Base-by-base conservation (phyloP, 1,140 invertebrate species). In the Heliconius congener region DNA sequence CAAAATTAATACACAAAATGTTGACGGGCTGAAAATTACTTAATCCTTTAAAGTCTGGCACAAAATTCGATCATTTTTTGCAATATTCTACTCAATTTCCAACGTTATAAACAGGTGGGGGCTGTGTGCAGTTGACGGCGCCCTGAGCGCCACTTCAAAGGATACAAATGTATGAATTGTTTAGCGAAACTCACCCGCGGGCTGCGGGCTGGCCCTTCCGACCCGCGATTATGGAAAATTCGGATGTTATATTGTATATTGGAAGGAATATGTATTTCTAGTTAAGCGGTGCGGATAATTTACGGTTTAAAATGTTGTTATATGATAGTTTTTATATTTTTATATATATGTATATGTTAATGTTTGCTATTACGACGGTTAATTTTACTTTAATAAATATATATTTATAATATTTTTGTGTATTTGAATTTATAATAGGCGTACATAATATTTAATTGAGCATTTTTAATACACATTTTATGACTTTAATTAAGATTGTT, bases 161-260 rank as follows among this genome's bases (percentile, higher is more conserved):
- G 88, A 89, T 88, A 91, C 90, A 92, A 91, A 92, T 91, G 90
- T 92, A 92, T 92, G 90, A 91, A 92, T 93, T 93, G 92, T 93
- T 93, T 91, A 91, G 86, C 88, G 88, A 87, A 90, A 92, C 81
- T 86, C 85, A 83, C 88, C 88, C 89, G 82, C 86, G 73, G 85
- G 89, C 86, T 74, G 88, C 86, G 73, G 85, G 89, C 86, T 71
- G 89, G 86, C 85, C 83, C 82, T 85, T 83, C 72, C 85, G 88
- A 87, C 88, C 86, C 78, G 77, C 84, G 85, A 83, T 85, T 85
- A 85, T 86, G 78, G 83, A 82, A 79, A 84, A 86, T 87, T 85
- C 72, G 79, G 79, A 76, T 80, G 79, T 76, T 80, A 74, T 80
- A 73, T 80, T 77, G 60, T 76, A 76, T 76, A 70, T 71, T 27